Percentiles rank a stretch among this genome's conserved stretches.
Conservation (phyloP, 2,113 vertebrate species). For the Phasianus colchicus region DNA sequence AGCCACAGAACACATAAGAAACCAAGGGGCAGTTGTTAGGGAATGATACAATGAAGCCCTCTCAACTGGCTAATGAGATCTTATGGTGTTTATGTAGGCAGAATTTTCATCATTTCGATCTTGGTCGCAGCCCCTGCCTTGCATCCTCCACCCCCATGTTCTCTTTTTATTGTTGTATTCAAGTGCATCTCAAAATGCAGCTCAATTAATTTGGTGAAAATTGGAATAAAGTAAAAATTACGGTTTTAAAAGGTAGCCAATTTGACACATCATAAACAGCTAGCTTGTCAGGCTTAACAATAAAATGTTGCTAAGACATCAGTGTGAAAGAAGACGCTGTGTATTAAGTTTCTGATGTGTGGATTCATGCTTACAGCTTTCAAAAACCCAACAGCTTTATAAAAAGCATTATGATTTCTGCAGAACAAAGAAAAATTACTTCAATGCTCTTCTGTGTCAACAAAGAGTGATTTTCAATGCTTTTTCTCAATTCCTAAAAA, state of each 20-base stretch:
- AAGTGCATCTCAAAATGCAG: conserved; percentile 18
- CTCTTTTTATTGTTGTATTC: neutral
- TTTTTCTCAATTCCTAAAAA: neutral
- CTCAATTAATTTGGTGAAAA: conserved; percentile 25
- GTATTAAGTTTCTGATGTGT: conserved; percentile 44
- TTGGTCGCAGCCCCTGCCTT: neutral
- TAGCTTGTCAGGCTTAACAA: conserved; percentile 44
- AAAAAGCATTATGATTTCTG: conserved; percentile 32
- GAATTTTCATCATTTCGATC: neutral
- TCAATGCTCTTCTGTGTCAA: conserved; percentile 10
- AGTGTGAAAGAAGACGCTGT: neutral
- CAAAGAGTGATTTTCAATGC: conserved; percentile 19
- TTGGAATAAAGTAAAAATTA: conserved; percentile 11
- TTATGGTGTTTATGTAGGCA: neutral
- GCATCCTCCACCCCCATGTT: neutral
- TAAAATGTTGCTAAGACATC: conserved; percentile 32
- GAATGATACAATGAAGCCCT: neutral
- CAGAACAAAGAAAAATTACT: conserved; percentile 36
- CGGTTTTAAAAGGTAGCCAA: conserved; percentile 3
- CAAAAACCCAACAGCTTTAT: conserved; percentile 32
- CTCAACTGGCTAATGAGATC: neutral
- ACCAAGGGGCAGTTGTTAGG: neutral
- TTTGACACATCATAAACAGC: conserved; percentile 26
- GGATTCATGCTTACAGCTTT: conserved; percentile 49
- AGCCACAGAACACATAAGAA: neutral